Percentiles rank a stretch among this genome's conserved stretches.
Conservation (phyloP, 2,797 vertebrate species). For the Hoplostethus atlanticus region DNA sequence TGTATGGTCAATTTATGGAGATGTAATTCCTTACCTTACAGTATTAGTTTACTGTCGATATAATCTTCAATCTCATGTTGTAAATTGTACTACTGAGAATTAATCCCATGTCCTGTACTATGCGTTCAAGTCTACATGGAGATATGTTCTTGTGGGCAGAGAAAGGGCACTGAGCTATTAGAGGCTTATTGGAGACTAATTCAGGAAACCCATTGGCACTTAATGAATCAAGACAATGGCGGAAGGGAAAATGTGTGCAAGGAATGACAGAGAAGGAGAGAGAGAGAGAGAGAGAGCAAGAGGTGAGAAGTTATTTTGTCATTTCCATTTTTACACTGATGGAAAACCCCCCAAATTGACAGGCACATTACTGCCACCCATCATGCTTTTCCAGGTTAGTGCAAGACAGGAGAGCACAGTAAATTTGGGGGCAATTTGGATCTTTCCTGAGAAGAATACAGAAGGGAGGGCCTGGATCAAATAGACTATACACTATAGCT, state of each 20-base stretch:
- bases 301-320: background rate
- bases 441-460: too few relatives aligned
- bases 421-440: background rate
- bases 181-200: conserved; percentile 31
- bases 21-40: background rate
- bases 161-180: conserved; percentile 4
- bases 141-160: background rate
- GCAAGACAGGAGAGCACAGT: background rate
- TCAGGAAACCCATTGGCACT: conserved; percentile 14
- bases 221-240: conserved; percentile 25
- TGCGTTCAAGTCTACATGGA: background rate
- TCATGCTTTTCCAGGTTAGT: background rate
- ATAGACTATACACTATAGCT: too few relatives aligned
- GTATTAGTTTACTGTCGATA: too few relatives aligned
- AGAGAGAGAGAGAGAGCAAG: background rate
- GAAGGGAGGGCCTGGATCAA: too few relatives aligned
- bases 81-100: background rate
- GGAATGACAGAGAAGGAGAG: conserved; percentile 18
- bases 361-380: background rate
- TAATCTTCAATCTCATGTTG: too few relatives aligned
- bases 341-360: background rate
- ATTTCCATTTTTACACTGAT: background rate
- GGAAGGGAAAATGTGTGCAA: conserved; percentile 29
- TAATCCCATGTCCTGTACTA: background rate
- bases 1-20: background rate